Conservation (phyloP, 2,888 invertebrate species). For the Drosophila mimica region DNA sequence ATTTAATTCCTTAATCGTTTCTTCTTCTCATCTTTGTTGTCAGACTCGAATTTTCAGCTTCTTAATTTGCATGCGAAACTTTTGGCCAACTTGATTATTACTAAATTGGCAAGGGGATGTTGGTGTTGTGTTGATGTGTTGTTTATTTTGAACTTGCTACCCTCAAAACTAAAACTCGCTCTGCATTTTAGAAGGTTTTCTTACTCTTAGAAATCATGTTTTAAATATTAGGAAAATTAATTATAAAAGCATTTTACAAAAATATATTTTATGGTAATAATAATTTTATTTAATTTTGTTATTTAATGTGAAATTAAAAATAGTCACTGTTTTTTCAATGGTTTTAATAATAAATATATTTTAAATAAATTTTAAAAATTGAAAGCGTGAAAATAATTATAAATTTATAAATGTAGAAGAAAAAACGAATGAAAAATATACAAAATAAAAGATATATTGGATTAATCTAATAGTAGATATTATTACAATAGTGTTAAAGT, state of each 20-base stretch:
- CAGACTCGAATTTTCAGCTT: conserved; percentile 35
- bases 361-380: no score
- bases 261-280: background rate
- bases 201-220: background rate
- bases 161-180: background rate
- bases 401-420: no score
- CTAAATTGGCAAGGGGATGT: background rate
- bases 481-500: background rate
- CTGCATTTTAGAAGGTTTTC: background rate
- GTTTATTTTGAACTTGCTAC: background rate
- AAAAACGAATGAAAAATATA: no score
- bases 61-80: conserved; percentile 29
- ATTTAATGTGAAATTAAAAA: background rate
- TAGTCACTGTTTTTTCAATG: background rate
- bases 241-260: background rate
- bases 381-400: no score
- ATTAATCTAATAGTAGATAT: background rate
- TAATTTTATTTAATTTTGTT: background rate
- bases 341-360: background rate
- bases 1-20: conserved; percentile 65
- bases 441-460: no score
- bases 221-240: background rate
- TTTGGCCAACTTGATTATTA: background rate
- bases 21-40: conserved; percentile 27
- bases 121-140: no score